Conservation (phyloP, 2,113 vertebrate genomes). For the Corythoichthys intestinalis region DNA sequence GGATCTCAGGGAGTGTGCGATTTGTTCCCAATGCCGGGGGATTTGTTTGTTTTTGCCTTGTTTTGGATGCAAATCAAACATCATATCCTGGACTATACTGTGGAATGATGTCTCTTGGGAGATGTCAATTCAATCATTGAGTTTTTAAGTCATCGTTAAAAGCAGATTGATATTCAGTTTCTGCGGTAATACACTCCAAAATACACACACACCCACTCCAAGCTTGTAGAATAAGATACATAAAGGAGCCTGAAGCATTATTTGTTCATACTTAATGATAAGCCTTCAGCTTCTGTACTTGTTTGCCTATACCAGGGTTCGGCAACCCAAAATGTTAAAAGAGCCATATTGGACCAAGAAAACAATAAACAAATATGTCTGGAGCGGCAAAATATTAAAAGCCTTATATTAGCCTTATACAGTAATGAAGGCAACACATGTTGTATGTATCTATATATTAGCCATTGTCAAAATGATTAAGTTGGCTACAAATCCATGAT, state of each 20-base stretch:
- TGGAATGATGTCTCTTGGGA: background rate
- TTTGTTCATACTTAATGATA: background rate
- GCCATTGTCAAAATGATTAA: too few relatives aligned
- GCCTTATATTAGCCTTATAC: too few relatives aligned
- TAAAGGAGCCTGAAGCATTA: background rate
- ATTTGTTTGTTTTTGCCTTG: slow-evolving; percentile 25
- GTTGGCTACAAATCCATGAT: too few relatives aligned
- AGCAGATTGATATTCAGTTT: background rate
- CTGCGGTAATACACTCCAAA: background rate
- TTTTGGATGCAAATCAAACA: slow-evolving; percentile 29
- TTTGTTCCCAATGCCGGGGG: slow-evolving; percentile 42
- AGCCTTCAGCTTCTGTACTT: too few relatives aligned
- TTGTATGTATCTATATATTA: too few relatives aligned
- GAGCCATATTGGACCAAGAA: too few relatives aligned
- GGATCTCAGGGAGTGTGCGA: slow-evolving; percentile 37
- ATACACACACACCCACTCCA: background rate
- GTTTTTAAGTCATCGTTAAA: slow-evolving; percentile 1
- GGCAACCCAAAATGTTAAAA: too few relatives aligned
- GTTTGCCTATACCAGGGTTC: too few relatives aligned
- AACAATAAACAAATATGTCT: too few relatives aligned
- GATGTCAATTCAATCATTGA: background rate
- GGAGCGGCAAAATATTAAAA: too few relatives aligned
- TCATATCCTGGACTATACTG: background rate
- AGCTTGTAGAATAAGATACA: background rate
- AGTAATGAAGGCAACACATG: too few relatives aligned